Evolutionary conservation across 2,113 vertebrate species (phyloP).

Genomic region (Turdus rufiventris): DNA sequence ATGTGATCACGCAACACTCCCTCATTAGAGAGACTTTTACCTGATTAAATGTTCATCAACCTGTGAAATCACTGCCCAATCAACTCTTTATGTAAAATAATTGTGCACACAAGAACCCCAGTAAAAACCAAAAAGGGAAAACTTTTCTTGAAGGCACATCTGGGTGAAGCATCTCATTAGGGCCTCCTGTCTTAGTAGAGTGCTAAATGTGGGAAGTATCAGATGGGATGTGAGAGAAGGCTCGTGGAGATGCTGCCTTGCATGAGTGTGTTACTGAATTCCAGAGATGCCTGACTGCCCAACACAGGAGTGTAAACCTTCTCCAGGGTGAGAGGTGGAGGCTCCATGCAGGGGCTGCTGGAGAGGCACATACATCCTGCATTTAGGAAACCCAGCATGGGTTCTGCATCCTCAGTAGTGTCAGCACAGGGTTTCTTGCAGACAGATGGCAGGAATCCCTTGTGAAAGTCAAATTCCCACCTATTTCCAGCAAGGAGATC

Average conservation of each 20-base stretch:
- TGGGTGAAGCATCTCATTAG: not conserved
- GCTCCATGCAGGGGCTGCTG: not conserved
- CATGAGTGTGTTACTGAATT: not conserved
- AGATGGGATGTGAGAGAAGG: not conserved
- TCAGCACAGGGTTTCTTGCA: not conserved
- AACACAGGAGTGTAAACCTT: not conserved
- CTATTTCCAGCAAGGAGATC: not conserved
- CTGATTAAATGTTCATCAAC: conserved; percentile 11
- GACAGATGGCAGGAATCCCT: not conserved
- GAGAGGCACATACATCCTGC: not conserved
- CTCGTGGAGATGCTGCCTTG: not conserved
- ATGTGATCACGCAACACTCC: not conserved
- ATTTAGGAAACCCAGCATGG: not conserved
- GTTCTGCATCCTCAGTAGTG: not conserved
- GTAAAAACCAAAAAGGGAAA: not conserved
- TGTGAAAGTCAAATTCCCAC: not conserved
- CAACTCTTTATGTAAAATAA: not conserved
- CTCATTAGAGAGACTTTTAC: conserved; percentile 8
- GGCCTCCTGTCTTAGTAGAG: not conserved
- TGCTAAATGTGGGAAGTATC: not conserved
- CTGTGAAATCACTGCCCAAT: not conserved
- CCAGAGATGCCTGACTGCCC: not conserved
- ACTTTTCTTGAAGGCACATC: not conserved
- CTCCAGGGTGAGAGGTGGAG: not conserved
- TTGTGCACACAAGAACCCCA: not conserved